Evolutionary conservation across 2,113 vertebrate genomes (phyloP), one percentile per base, ranked within the genome.

Genomic region (Lichenostomus cassidix): DNA sequence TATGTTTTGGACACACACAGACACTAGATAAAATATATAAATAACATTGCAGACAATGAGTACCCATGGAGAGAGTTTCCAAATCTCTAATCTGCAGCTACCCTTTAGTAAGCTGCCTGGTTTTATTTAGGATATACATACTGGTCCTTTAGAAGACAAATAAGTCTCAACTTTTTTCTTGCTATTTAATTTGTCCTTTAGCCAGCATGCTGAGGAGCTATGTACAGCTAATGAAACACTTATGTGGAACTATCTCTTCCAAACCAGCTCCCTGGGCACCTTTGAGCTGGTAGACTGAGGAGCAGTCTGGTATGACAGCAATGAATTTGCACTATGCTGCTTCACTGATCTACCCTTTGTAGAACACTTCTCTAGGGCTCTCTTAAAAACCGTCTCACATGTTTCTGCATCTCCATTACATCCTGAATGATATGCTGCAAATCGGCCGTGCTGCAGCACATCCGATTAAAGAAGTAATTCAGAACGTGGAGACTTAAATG

Each of bases 291-390:
- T 33, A 71, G 89, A 5, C 59, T 46, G 84, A 89, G 62, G 44
- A 58, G 58, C 60, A 90, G 65, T 28, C 82, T 94, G 64, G 19
- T 67, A 74, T 87, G 89, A 85, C 76, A 81, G 76, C 70, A 92
- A 83, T 90, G 95, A 89, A 95, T 95, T 89, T 96, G 89, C 5
- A 6, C 67, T 84, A 13, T 63, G 19, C 76, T 82, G 92, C 95
- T 92, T 83, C 77, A 50, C 76, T 80, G 89, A 85, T 80, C 91
- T 75, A 68, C 73, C 87, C 89, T 96, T 95, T 97, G 92, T 81
- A 83, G 87, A 96, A 95, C 49, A 75, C 92, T 93, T 92, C 96
- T 97, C 94, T 24, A 74, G 94, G 89, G 93, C 79, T 96, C 94
- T 83, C 94, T 94, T 92, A 87, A 96, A 94, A 94, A 83, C 83